Base-by-base conservation (phyloP, 2,797 vertebrate genomes). In the Sphenopsis melanotis region DNA sequence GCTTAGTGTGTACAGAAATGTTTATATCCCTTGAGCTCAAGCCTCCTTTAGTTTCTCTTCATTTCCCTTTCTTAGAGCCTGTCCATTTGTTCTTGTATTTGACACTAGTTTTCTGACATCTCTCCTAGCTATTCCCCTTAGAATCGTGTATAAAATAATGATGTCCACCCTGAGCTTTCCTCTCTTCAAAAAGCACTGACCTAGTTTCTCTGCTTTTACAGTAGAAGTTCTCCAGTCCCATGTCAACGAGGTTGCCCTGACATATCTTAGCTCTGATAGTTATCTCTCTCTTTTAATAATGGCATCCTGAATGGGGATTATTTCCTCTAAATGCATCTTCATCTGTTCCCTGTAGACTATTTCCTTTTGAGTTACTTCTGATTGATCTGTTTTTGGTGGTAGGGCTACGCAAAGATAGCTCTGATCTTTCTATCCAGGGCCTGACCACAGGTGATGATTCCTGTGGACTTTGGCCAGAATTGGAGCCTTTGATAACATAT, bases 201-300 rank as follows among this genome's bases (percentile, higher is more conserved):
- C 97, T 96, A 96, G 92, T 96, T 97, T 97, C 81, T 89, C 90
- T 66, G 91, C 91, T 95, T 97, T 96, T 95, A 88, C 94, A 72
- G 85, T 86, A 77, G 91, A 95, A 96, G 90, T 95, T 91, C 94
- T 96, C 95, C 91, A 94, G 92, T 95, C 94, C 93, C 90, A 93
- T 94, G 96, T 94, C 95, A 95, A 94, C 23, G 96, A 97, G 94
- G 91, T 95, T 96, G 92, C 93, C 94, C 95, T 95, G 94, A 91
- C 95, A 94, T 83, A 94, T 91, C 88, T 94, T 77, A 89, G 86
- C 94, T 96, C 87, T 90, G 84, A 93, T 96, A 89, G 94, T 94
- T 95, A 66, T 93, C 82, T 84, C 69, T 91, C 59, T 95, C 92
- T 94, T 95, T 95, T 93, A 94, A 96, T 93, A 97, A 97, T 70